Base-by-base conservation (phyloP, 2,113 vertebrate species). In the Oceanodroma tethys region DNA sequence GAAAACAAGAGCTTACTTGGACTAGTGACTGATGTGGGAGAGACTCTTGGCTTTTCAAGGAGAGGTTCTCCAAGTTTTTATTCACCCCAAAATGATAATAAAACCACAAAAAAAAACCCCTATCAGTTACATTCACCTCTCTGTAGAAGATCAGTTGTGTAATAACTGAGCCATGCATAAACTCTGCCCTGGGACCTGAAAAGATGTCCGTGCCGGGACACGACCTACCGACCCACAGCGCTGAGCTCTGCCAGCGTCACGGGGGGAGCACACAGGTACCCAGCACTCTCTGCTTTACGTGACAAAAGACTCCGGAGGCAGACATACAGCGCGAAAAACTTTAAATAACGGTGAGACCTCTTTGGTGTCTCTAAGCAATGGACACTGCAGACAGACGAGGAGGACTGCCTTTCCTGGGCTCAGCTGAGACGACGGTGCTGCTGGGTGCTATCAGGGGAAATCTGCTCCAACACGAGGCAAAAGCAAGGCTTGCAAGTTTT, bases 171-270 rank as follows among this genome's bases (percentile, higher is more conserved):
- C 34, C 16, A 7, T 16, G 23, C 11, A 14, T 40, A 55, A 76
- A 26, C 15, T 47, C 52, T 68, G 29, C 62, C n/a, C 47, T 29
- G 53, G 43, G 21, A 72, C 29, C 32, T 52, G 19, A 58, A 15
- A 56, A 67, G 72, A 7, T 16, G 15, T 45, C n/a, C 0, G 1
- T 53, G 52, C 17, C 7, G 1, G 63, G 47, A 66, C 22, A 48
- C 4, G 4, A 50, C 21, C 10, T 22, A 42, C 21, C 0, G 2
- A 16, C 25, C 19, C 22, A 16, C 4, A 1, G 56, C 1, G 1
- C 81, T 76, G 81, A 59, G 70, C 6, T 71, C 25, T 59, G 48
- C n/a, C 16, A 40, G 30, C 6, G 0, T 21, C 3, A 0, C 2
- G 1, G 29, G 25, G 22, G 34, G 27, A n/a, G 17, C 15, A 9